Conservation (phyloP, 1,140 invertebrate genomes). For the Lamellibrachia luymesi region DNA sequence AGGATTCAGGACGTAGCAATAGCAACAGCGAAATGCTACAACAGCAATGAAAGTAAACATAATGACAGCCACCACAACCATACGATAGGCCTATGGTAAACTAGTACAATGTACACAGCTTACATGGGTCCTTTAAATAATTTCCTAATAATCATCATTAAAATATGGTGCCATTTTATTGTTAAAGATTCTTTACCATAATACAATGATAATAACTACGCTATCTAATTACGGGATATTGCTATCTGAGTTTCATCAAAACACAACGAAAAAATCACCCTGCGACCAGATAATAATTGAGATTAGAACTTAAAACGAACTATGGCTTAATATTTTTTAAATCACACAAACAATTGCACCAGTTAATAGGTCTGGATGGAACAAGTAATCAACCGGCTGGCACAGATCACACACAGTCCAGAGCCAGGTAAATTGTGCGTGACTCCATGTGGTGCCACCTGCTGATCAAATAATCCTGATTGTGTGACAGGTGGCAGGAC, state of each 20-base stretch:
- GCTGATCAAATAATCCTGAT: neutral
- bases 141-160: neutral
- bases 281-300: neutral
- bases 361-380: neutral
- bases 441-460: neutral
- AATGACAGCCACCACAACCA: neutral
- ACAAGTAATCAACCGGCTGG: neutral
- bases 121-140: neutral
- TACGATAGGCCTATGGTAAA: neutral
- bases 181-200: neutral
- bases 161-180: too few species aligned
- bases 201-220: neutral
- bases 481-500: too few species aligned
- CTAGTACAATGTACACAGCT: neutral
- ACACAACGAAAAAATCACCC: neutral
- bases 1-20: slow-evolving; percentile 80
- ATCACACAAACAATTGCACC: too few species aligned
- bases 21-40: slow-evolving; percentile 80
- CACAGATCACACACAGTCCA: neutral
- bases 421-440: neutral
- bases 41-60: slow-evolving; percentile 66
- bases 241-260: neutral
- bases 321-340: too few species aligned
- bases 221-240: neutral
- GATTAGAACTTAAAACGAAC: too few species aligned